phyloP scores from a whole-genome alignment of 2,113 vertebrate genomes.

The Psophia crepitans region DNA sequence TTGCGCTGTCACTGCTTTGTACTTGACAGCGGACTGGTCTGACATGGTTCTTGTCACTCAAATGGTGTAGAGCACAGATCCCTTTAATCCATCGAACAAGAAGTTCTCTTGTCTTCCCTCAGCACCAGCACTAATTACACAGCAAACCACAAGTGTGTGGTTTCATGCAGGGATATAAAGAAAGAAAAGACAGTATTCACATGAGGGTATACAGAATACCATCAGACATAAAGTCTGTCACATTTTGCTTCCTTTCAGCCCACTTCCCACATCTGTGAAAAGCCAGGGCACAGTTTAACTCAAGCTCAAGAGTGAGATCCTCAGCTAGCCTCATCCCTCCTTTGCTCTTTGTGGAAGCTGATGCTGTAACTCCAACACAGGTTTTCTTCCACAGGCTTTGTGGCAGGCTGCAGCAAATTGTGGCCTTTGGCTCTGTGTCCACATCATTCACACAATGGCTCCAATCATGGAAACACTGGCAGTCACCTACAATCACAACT shows the following conservation, averaged over 20 bases:
- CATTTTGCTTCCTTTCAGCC: background rate
- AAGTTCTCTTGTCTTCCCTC: constrained; percentile 48
- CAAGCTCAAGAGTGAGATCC: background rate
- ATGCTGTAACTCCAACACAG: background rate
- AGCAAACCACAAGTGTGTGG: constrained; percentile 42
- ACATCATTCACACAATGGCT: background rate
- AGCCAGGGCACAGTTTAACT: background rate
- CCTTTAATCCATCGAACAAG: constrained; percentile 53
- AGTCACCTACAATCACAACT: background rate
- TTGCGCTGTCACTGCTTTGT: background rate
- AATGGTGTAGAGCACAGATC: constrained; percentile 5
- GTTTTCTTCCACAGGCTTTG: background rate
- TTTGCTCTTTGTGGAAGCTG: background rate
- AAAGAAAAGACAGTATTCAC: background rate
- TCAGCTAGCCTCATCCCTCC: background rate
- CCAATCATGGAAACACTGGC: background rate
- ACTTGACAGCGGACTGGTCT: constrained; percentile 44
- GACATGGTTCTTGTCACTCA: constrained; percentile 64
- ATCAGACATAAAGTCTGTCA: background rate
- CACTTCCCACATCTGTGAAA: background rate
- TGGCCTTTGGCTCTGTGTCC: background rate
- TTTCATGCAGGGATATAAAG: background rate
- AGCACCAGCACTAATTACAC: constrained; percentile 42
- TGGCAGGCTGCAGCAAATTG: background rate
- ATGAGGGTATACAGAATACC: background rate